Evolutionary conservation across 1,140 invertebrate genomes (phyloP).

Genomic region (Melitaea cinxia): DNA sequence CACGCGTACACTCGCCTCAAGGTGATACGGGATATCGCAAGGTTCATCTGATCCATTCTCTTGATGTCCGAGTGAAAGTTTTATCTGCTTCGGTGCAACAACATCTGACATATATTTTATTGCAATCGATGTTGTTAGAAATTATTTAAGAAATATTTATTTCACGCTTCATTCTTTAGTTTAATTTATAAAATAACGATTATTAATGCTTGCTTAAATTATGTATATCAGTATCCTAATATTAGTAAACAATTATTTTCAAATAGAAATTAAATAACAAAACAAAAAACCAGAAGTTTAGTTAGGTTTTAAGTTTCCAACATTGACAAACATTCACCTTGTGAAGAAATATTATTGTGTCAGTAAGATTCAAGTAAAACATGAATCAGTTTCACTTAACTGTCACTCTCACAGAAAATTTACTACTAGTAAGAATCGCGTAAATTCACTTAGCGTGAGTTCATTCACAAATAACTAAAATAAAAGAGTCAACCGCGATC

Average conservation of each 20-base stretch:
- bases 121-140: background rate
- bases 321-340: constrained; percentile 7
- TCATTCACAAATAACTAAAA: constrained; percentile 31
- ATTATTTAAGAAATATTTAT: background rate
- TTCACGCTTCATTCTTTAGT: too few relatives aligned
- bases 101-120: background rate
- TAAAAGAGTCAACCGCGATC: constrained; percentile 42
- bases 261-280: background rate
- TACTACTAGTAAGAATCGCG: constrained; percentile 38
- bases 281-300: background rate
- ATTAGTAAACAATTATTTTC: constrained; percentile 23
- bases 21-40: constrained; percentile 63
- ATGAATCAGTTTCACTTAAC: constrained; percentile 57
- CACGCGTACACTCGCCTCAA: constrained; percentile 53
- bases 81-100: constrained; percentile 26
- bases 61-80: constrained; percentile 68
- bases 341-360: background rate
- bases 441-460: constrained; percentile 22
- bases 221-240: background rate
- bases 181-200: too few relatives aligned
- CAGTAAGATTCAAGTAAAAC: constrained; percentile 6
- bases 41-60: constrained; percentile 70
- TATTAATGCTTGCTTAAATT: too few relatives aligned
- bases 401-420: constrained; percentile 53
- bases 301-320: background rate